Conservation (phyloP, 2,797 vertebrate genomes). For the Peromyscus aztecus region DNA sequence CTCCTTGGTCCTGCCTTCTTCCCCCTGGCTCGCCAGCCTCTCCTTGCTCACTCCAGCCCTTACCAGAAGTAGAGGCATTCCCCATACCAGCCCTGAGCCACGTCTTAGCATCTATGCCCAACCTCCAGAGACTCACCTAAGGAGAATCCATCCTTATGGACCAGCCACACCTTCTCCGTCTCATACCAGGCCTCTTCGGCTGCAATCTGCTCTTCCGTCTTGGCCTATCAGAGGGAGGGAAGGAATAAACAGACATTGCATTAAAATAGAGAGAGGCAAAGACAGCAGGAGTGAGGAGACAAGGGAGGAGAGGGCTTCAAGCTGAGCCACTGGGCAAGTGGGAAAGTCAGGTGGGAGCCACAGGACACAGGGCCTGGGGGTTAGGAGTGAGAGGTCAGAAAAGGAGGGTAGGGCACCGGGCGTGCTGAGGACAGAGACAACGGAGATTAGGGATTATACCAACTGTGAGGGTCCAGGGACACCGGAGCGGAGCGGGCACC, state of each 20-base stretch:
- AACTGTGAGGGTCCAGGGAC: background rate
- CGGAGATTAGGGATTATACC: background rate
- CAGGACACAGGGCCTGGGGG: background rate
- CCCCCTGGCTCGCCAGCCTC: background rate
- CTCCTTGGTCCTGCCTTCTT: background rate
- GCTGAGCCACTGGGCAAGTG: background rate
- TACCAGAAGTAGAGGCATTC: background rate
- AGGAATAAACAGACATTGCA: background rate
- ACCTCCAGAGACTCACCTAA: conserved; percentile 91
- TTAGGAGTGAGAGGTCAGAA: background rate
- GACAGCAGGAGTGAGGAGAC: background rate
- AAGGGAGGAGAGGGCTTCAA: background rate
- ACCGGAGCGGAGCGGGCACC: no score
- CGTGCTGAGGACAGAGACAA: background rate
- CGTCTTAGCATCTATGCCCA: no score
- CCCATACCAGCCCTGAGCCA: background rate
- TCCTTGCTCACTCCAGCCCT: background rate
- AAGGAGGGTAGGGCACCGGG: background rate
- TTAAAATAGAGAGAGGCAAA: background rate
- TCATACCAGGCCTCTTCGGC: conserved; percentile 97
- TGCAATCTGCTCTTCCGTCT: conserved; percentile 97
- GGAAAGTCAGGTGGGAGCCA: background rate
- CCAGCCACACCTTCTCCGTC: conserved; percentile 98
- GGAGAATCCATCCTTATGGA: conserved; percentile 98
- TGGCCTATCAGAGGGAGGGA: conserved; percentile 89